Evolutionary conservation across 2,113 vertebrate genomes (phyloP), one percentile per base, ranked within the genome.

Genomic region (Pelusios castaneus): DNA sequence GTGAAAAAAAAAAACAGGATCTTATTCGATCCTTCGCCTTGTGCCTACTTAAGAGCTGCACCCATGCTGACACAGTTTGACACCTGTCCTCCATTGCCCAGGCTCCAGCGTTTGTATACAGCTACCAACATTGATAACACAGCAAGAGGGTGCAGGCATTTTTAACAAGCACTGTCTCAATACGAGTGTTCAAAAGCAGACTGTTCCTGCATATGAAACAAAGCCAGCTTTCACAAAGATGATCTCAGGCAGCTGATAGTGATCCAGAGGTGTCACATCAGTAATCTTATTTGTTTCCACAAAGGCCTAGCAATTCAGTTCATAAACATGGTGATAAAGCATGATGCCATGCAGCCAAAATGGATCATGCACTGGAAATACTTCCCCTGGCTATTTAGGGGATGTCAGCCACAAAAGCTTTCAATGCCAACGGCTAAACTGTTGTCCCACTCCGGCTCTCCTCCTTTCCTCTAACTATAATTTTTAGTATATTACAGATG

Each of bases 221-320:
- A 93, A 92, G 90, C 52, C 91, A 86, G 86, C n/a, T 41, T 84
- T 88, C 90, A 81, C 82, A 93, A 95, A 92, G 92, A 96, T 93
- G 91, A 95, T 95, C 96, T 94, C 84, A 97, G 80, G 85, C 92
- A 91, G 88, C 80, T 96, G 94, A 92, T 96, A 94, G 95, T 84
- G 56, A 95, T 93, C 91, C 88, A 95, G 96, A 97, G 95, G 77
- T 84, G 55, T 91, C 73, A 95, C 0, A 0, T 94, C 95, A 94
- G 94, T 92, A 92, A 91, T 84, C 91, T 93, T 94, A 96, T 91
- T 97, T 91, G 45, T 82, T 96, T 67, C 77, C 94, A 90, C 91
- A 91, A 0, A 92, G 86, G 90, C 95, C 89, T 95, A 95, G 11
- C 89, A 94, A 93, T 85, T 92, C 88, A 92, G 27, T 93, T 95